phyloP scores from a whole-genome alignment of 2,113 vertebrate genomes.

The Acrocephalus arundinaceus region DNA sequence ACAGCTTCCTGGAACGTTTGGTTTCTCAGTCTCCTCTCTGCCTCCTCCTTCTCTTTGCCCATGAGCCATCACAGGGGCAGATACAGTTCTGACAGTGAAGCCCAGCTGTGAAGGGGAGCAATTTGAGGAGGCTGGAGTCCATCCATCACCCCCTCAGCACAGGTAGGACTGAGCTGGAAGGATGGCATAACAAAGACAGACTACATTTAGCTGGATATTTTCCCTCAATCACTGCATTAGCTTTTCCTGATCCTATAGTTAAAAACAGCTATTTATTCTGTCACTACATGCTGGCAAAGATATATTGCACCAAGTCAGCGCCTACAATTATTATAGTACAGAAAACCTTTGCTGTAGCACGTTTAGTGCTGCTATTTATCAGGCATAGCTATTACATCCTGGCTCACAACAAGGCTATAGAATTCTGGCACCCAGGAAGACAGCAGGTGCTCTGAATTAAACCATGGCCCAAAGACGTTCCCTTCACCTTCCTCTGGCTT shows the following conservation, averaged over 20 bases:
- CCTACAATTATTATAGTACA: conserved; percentile 71
- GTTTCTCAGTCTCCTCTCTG: neutral
- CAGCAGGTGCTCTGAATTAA: conserved; percentile 59
- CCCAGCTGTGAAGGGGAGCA: no score
- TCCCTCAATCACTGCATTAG: conserved; percentile 56
- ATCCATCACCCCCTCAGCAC: neutral
- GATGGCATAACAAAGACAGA: neutral
- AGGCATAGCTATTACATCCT: conserved; percentile 65
- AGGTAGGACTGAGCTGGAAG: neutral
- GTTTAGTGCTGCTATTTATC: conserved; percentile 70
- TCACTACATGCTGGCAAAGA: conserved; percentile 48
- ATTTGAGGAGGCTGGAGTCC: neutral
- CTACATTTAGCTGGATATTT: conserved; percentile 32
- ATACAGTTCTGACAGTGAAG: neutral
- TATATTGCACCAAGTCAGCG: conserved; percentile 65
- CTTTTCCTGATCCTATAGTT: conserved; percentile 54
- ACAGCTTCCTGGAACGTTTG: neutral
- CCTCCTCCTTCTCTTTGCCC: neutral
- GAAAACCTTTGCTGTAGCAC: conserved; percentile 70
- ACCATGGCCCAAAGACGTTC: neutral
- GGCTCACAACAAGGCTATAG: conserved; percentile 53
- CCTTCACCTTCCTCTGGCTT: neutral
- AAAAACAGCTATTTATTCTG: conserved; percentile 70
- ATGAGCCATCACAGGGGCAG: rapidly evolving
- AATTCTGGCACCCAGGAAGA: conserved; percentile 63